Evolutionary conservation across 2,797 vertebrate genomes (phyloP).

Genomic region (Tadarida brasiliensis): DNA sequence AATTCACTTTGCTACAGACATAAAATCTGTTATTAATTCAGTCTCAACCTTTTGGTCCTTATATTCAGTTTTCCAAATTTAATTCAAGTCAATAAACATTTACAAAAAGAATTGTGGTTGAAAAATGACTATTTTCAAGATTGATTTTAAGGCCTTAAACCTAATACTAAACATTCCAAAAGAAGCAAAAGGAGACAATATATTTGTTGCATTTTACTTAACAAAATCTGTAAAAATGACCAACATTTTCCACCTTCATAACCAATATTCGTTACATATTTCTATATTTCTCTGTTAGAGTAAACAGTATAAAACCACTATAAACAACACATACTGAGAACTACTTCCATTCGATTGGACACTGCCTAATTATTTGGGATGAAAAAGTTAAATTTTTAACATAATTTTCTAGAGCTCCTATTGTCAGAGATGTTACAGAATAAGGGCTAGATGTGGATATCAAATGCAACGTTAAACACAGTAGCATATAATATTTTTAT

Average conservation of each 20-base stretch:
- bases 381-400: constrained; percentile 2
- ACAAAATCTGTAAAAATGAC: constrained; percentile 47
- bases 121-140: constrained; percentile 49
- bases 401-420: not conserved
- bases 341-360: not conserved
- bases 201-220: constrained; percentile 41
- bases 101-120: constrained; percentile 28
- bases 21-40: constrained; percentile 43
- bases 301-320: constrained; percentile 35
- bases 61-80: constrained; percentile 43
- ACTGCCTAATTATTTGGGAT: not conserved
- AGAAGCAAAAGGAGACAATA: not conserved
- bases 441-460: not conserved
- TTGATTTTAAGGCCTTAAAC: constrained; percentile 42
- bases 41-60: not conserved
- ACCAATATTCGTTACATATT: not conserved
- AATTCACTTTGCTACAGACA: constrained; percentile 14
- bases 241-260: not conserved
- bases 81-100: constrained; percentile 1
- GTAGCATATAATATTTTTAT: not conserved
- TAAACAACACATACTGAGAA: not conserved
- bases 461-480: not conserved
- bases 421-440: not conserved
- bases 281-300: constrained; percentile 49
- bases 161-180: constrained; percentile 11